Evolutionary conservation across 2,797 vertebrate genomes (phyloP).

Genomic region (Cossypha niveicapilla): DNA sequence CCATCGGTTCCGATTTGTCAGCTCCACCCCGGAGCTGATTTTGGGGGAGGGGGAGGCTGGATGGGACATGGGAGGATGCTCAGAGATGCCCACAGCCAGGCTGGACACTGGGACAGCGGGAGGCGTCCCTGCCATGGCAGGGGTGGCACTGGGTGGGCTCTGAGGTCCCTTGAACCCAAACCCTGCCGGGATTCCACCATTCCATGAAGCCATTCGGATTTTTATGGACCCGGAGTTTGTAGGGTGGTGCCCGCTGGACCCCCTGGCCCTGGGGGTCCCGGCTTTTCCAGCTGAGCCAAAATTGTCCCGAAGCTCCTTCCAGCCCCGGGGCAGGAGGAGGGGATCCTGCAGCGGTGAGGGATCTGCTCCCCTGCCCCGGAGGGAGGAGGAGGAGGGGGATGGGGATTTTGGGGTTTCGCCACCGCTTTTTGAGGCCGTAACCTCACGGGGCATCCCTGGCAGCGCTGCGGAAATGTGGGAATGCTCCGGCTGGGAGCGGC

Average conservation of each 20-base stretch:
- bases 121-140: neutral
- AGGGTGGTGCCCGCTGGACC: rapidly evolving
- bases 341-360: too few species aligned
- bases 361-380: neutral
- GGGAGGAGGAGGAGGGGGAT: neutral
- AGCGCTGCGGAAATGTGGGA: neutral
- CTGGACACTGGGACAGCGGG: rapidly evolving
- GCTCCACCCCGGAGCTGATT: neutral
- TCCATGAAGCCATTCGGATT: rapidly evolving
- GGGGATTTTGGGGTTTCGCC: too few species aligned
- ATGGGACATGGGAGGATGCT: rapidly evolving
- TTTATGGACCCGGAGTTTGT: neutral
- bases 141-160: rapidly evolving
- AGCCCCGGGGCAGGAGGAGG: too few species aligned
- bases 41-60: neutral
- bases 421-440: neutral
- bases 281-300: too few species aligned
- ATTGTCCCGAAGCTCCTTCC: too few species aligned
- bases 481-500: neutral
- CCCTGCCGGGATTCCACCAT: rapidly evolving
- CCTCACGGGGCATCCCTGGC: neutral
- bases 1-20: rapidly evolving
- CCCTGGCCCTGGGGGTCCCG: rapidly evolving
- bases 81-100: rapidly evolving
- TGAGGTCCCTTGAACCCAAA: rapidly evolving